These are phyloP conservation scores for Dromiciops gliroides DNA, from an alignment of 2,113 vertebrate species.

Conservation along the genomic window DNA sequence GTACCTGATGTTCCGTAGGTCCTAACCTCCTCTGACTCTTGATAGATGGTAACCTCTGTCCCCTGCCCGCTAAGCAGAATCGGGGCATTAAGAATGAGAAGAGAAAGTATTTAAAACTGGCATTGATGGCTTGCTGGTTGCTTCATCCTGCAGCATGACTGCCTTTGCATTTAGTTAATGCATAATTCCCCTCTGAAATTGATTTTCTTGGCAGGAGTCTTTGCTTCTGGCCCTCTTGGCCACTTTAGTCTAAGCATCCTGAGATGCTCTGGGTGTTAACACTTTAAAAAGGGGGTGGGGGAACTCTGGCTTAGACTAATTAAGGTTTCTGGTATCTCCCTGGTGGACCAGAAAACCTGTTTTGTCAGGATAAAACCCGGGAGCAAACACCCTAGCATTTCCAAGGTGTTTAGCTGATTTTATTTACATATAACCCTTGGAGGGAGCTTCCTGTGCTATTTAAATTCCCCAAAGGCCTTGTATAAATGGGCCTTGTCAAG, in stretches of 20 bases:
- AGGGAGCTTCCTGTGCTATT: slow-evolving; percentile 3
- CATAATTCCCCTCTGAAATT: not conserved
- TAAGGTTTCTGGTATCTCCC: slow-evolving; percentile 32
- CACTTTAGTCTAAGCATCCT: not conserved
- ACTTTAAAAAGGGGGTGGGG: not conserved
- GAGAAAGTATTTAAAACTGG: slow-evolving; percentile 52
- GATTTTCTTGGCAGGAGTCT: not conserved
- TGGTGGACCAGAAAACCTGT: slow-evolving; percentile 36
- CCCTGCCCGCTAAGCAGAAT: slow-evolving; percentile 60
- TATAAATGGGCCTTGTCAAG: slow-evolving; percentile 37
- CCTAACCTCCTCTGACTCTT: not conserved
- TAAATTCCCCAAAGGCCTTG: slow-evolving; percentile 17
- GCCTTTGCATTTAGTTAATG: slow-evolving; percentile 40
- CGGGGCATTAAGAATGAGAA: slow-evolving; percentile 17
- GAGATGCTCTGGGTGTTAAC: slow-evolving; percentile 47
- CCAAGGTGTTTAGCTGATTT: slow-evolving; percentile 44
- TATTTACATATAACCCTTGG: slow-evolving; percentile 5
- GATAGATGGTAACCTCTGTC: not conserved
- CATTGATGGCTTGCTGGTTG: not conserved
- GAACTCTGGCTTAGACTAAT: slow-evolving; percentile 34
- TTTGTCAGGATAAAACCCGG: slow-evolving; percentile 11
- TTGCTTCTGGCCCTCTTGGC: not conserved
- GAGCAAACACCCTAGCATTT: not conserved
- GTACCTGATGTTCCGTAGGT: slow-evolving; percentile 23
- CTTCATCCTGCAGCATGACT: not conserved